Percentiles rank a stretch among this genome's conserved stretches.
phyloP scores from a whole-genome alignment of 2,888 invertebrate species.

The Drosophila melanosoma region DNA sequence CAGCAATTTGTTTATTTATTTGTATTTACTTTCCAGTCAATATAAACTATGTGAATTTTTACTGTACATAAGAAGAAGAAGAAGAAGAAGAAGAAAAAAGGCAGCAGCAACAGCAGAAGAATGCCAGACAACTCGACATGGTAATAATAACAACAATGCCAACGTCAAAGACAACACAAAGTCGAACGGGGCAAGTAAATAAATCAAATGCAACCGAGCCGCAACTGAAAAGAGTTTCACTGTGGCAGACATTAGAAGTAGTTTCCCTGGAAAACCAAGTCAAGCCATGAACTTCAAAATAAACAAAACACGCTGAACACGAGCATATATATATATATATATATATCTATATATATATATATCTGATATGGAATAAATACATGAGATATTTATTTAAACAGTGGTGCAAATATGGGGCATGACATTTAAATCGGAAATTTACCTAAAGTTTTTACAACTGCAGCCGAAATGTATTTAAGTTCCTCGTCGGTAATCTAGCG shows the following conservation, averaged over 20 bases:
- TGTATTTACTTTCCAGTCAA: conserved; percentile 84
- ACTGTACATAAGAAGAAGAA: conserved; percentile 70
- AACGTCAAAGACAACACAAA: conserved; percentile 40
- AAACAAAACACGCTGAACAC: conserved; percentile 31
- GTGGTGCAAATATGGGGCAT: conserved; percentile 4
- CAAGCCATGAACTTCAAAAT: conserved; percentile 47
- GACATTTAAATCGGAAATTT: conserved; percentile 1
- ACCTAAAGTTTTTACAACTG: conserved; percentile 1
- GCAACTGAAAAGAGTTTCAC: conserved; percentile 18
- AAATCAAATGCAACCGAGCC: conserved; percentile 68
- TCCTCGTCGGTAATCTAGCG: conserved; percentile 55
- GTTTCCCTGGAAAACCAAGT: conserved; percentile 45
- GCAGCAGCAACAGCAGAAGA: conserved; percentile 20
- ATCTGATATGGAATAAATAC: not conserved
- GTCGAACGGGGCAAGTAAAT: conserved; percentile 64
- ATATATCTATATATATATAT: not conserved
- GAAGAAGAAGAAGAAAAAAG: no score
- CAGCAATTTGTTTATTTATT: conserved; percentile 71
- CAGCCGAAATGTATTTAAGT: conserved; percentile 25
- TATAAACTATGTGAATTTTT: conserved; percentile 84
- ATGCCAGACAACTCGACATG: conserved; percentile 44
- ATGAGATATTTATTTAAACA: conserved; percentile 1
- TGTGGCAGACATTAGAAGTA: conserved; percentile 24
- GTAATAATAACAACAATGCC: conserved; percentile 52
- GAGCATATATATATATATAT: not conserved